Evolutionary conservation across 2,113 vertebrate species (phyloP).

Genomic region (Scophthalmus maximus): DNA sequence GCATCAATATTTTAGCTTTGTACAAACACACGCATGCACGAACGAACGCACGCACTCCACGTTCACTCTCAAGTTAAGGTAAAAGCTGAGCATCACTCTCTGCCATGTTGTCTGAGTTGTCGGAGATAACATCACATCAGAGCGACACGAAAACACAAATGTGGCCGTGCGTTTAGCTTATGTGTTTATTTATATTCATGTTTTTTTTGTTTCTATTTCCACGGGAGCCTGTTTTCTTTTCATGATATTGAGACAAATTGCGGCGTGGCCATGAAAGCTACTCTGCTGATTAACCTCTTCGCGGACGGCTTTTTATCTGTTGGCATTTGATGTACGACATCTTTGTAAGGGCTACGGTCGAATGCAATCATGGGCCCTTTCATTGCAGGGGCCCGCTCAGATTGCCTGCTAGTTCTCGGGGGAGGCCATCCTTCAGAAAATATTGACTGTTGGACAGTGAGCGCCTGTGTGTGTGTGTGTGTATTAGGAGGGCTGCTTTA

Average conservation of each 20-base stretch:
- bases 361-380: constrained; percentile 84
- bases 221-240: constrained; percentile 66
- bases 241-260: constrained; percentile 84
- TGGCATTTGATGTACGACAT: constrained; percentile 85
- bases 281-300: constrained; percentile 85
- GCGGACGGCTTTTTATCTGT: constrained; percentile 82
- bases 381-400: constrained; percentile 74
- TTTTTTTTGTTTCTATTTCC: constrained; percentile 63
- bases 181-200: constrained; percentile 63
- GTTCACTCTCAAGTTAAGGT: constrained; percentile 67
- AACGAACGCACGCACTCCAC: constrained; percentile 13
- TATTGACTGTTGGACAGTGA: constrained; percentile 82
- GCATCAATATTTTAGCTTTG: not conserved
- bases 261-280: constrained; percentile 75
- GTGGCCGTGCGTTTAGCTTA: constrained; percentile 31
- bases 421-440: constrained; percentile 82
- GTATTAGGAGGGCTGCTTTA: constrained; percentile 51
- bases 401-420: constrained; percentile 78
- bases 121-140: constrained; percentile 44
- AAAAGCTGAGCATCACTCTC: constrained; percentile 45
- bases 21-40: not conserved
- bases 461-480: constrained; percentile 57
- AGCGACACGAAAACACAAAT: constrained; percentile 36
- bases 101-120: constrained; percentile 20
- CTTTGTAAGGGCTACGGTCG: constrained; percentile 81